Conservation (phyloP, 1,140 invertebrate species). For the Mycetomoellerius zeteki region DNA sequence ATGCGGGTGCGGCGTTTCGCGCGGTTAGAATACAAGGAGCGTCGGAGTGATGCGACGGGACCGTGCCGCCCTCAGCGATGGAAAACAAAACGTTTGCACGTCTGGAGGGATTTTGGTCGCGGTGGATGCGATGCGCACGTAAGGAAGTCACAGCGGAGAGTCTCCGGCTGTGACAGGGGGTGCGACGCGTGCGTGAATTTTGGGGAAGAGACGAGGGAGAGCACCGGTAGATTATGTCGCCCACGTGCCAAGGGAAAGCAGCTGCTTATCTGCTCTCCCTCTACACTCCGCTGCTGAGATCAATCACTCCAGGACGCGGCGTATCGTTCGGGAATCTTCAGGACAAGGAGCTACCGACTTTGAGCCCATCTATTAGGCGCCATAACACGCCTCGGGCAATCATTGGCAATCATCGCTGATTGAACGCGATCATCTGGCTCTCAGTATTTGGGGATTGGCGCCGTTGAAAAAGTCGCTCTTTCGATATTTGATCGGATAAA, state of each 20-base stretch:
- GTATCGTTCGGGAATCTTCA: conserved; percentile 55
- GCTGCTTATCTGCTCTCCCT: conserved; percentile 59
- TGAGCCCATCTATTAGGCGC: conserved; percentile 60
- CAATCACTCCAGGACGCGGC: conserved; percentile 55
- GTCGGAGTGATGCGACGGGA: neutral
- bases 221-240: conserved; percentile 61
- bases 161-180: conserved; percentile 26
- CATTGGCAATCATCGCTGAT: conserved; percentile 60
- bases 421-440: conserved; percentile 57
- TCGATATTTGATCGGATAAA: conserved; percentile 23
- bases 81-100: conserved; percentile 58
- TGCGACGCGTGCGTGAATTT: conserved; percentile 59
- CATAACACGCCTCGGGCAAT: conserved; percentile 51
- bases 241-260: conserved; percentile 65
- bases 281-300: conserved; percentile 31
- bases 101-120: conserved; percentile 26
- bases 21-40: conserved; percentile 9
- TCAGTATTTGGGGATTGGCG: conserved; percentile 22
- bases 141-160: conserved; percentile 45
- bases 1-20: conserved; percentile 53
- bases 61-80: neutral
- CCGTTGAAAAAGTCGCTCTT: conserved; percentile 23
- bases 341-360: conserved; percentile 45
- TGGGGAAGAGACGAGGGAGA: conserved; percentile 29
- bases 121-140: conserved; percentile 30